Base-by-base conservation (phyloP, 1,140 invertebrate species). In the Goniozus legneri region DNA sequence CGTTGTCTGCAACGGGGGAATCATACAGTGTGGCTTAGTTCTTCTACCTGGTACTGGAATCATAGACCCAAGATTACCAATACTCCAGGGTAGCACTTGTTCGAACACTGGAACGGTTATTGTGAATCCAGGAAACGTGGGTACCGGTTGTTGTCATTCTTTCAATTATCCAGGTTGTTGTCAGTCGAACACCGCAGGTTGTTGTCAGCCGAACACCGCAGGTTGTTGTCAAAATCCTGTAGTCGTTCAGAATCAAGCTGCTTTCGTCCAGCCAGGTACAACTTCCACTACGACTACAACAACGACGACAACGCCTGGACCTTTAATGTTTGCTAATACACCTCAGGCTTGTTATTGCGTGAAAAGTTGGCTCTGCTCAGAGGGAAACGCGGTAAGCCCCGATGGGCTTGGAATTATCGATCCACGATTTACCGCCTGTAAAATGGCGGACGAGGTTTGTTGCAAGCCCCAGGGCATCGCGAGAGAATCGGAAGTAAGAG, bases 401-500 rank as follows among this genome's bases (percentile, higher is more conserved):
- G 65, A 70, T 12, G 55, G 49, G 2, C 15, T 48, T 2, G 66
- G 62, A 2, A 54, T 60, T 2, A 64, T 68, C 10, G 73, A 73
- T 38, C 58, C 70, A 7, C 59, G 72, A 42, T 72, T 75, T 18
- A 58, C 61, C 0, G 45, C 45, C 2, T 76, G 73, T 30, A 16
- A 49, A 0, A 44, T 45, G 10, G 16, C 56, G 0, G 58, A 65
- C 10, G 50, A 73, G 18, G 60, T 72, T 31, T 76, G 73, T 33
- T 76, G 73, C 35, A 55, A 41, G 3, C 12, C 50, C 1, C 40
- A 1, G 7, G 50, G 41, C 10, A 52, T 50, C 4, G 40, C 22
- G 7, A 44, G 34, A 27, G 33, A 32, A 22, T 21, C 8, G 21
- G 14, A 6, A 4, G 4, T 27, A 10, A 27, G 24, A 27, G 24